A percentile compares a stretch with the other conserved stretches of the same genome.
Conservation (phyloP, 2,113 vertebrate species). For the Polyodon spathula region DNA sequence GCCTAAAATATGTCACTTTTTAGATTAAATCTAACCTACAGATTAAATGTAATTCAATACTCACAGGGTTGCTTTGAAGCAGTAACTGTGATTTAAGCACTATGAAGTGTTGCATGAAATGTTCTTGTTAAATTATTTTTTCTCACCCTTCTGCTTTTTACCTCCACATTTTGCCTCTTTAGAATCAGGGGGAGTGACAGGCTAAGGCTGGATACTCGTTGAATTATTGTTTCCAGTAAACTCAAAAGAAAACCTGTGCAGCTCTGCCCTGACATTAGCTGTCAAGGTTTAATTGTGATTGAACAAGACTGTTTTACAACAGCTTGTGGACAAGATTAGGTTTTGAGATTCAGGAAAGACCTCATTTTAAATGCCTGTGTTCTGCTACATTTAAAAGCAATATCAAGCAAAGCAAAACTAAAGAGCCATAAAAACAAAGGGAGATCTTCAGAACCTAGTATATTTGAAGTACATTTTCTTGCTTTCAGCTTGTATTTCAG, state of each 20-base stretch:
- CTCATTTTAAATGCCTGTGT: no score
- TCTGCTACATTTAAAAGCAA: no score
- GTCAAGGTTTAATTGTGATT: constrained; percentile 20
- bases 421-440: no score
- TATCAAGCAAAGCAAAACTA: no score
- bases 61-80: constrained; percentile 24
- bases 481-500: no score
- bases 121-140: constrained; percentile 28
- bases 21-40: constrained; percentile 20
- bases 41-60: constrained; percentile 32
- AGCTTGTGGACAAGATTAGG: constrained; percentile 28
- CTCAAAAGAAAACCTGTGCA: constrained; percentile 24
- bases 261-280: constrained; percentile 11
- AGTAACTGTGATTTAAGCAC: constrained; percentile 29
- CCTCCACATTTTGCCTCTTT: constrained; percentile 7
- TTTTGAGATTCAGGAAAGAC: constrained; percentile 4
- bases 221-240: neutral
- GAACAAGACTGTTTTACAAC: constrained; percentile 17
- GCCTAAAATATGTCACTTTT: no score
- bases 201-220: neutral
- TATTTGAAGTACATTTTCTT: no score
- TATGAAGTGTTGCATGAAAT: constrained; percentile 28
- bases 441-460: no score
- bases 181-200: constrained; percentile 14
- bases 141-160: constrained; percentile 6